Percentiles rank a stretch among this genome's conserved stretches.
Evolutionary conservation across 2,888 invertebrate genomes (phyloP).

Genomic region (Lasius platythorax): DNA sequence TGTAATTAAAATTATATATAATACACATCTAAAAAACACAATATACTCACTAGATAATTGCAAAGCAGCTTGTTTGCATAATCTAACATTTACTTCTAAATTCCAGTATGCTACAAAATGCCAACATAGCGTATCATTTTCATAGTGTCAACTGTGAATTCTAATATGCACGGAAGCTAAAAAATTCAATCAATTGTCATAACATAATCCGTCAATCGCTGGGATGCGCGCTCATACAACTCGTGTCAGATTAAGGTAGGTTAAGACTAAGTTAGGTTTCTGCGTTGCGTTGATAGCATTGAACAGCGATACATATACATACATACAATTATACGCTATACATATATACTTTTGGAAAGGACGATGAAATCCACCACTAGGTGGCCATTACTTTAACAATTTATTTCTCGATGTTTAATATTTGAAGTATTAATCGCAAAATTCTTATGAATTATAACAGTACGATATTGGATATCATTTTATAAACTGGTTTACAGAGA

Average conservation of each 20-base stretch:
- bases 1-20: background rate
- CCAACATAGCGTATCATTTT: background rate
- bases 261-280: background rate
- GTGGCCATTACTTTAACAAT: background rate
- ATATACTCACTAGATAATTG: background rate
- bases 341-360: background rate
- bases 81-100: background rate
- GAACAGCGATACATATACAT: background rate
- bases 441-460: background rate
- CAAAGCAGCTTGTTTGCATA: background rate
- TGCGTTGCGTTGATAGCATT: background rate
- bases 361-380: constrained; percentile 4
- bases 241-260: background rate
- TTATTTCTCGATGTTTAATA: background rate
- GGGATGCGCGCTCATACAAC: background rate
- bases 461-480: background rate
- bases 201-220: background rate
- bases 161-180: background rate
- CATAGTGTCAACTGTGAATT: background rate
- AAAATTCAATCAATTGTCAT: constrained; percentile 12
- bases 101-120: background rate
- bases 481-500: background rate
- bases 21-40: too few relatives aligned
- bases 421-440: background rate
- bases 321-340: background rate